phyloP scores from a whole-genome alignment of 2,888 invertebrate species.

The Tromatobia lineatoria region DNA sequence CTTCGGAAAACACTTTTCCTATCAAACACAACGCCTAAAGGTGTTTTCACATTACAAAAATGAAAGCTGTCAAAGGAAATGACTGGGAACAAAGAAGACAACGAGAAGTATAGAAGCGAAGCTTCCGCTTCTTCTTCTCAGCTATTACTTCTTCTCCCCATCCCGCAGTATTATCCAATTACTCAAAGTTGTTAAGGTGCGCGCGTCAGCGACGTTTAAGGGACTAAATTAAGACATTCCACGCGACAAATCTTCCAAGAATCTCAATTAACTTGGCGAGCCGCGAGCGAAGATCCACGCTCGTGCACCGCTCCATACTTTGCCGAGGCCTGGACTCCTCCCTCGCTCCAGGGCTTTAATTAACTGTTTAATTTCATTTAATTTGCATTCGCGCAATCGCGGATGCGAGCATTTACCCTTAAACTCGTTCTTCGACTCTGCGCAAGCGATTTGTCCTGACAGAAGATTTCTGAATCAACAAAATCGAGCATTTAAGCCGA shows the following conservation, averaged over 20 bases:
- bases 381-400: slow-evolving; percentile 80
- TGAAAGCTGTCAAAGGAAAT: background rate
- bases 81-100: background rate
- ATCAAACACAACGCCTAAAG: background rate
- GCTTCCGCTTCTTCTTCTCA: slow-evolving; percentile 12
- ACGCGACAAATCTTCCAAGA: slow-evolving; percentile 85
- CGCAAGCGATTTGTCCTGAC: background rate
- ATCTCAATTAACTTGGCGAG: slow-evolving; percentile 84
- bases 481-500: background rate
- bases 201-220: slow-evolving; percentile 85
- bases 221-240: slow-evolving; percentile 86
- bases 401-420: slow-evolving; percentile 2
- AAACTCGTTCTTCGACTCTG: background rate
- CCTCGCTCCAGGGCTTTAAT: slow-evolving; percentile 78
- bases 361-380: slow-evolving; percentile 85
- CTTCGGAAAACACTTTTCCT: background rate
- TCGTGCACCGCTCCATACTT: slow-evolving; percentile 5
- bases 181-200: slow-evolving; percentile 85
- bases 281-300: slow-evolving; percentile 36
- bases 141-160: slow-evolving; percentile 2
- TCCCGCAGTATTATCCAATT: slow-evolving; percentile 84
- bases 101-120: background rate
- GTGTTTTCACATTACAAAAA: background rate
- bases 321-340: slow-evolving; percentile 9
- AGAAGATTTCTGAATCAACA: background rate